phyloP scores from a whole-genome alignment of 1,140 invertebrate genomes.

The Drosophila dunni region DNA sequence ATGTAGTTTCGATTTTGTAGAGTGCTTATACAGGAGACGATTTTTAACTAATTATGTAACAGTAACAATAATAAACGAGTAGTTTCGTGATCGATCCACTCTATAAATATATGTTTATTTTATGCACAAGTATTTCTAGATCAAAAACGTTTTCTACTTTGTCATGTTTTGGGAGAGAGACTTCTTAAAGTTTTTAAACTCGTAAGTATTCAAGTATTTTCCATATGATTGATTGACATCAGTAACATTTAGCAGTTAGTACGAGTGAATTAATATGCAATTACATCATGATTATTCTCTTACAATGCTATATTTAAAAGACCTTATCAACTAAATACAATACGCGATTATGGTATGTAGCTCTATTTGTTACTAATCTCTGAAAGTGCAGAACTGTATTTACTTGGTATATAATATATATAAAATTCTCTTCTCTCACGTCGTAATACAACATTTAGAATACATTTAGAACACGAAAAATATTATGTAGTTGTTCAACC shows the following conservation, averaged over 20 bases:
- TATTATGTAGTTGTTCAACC: constrained; percentile 23
- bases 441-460: constrained; percentile 65
- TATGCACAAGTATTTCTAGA: constrained; percentile 22
- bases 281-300: constrained; percentile 25
- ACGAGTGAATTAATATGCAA: constrained; percentile 24
- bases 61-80: constrained; percentile 15
- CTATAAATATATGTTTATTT: constrained; percentile 14
- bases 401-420: constrained; percentile 41
- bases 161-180: constrained; percentile 45
- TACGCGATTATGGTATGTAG: constrained; percentile 15
- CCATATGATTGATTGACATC: constrained; percentile 48
- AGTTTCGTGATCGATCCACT: background rate
- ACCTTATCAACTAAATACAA: constrained; percentile 13
- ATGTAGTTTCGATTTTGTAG: constrained; percentile 57
- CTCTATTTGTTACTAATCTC: constrained; percentile 63
- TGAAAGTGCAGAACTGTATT: constrained; percentile 75
- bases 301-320: constrained; percentile 27
- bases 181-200: constrained; percentile 30
- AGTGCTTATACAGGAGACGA: constrained; percentile 44
- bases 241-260: constrained; percentile 41
- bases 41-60: constrained; percentile 27
- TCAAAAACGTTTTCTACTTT: constrained; percentile 29
- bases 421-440: constrained; percentile 55
- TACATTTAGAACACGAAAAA: constrained; percentile 75
- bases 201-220: constrained; percentile 11